A percentile compares a stretch with the other conserved stretches of the same genome.
Evolutionary conservation across 2,888 invertebrate genomes (phyloP).

Genomic region (Agrotis puta): DNA sequence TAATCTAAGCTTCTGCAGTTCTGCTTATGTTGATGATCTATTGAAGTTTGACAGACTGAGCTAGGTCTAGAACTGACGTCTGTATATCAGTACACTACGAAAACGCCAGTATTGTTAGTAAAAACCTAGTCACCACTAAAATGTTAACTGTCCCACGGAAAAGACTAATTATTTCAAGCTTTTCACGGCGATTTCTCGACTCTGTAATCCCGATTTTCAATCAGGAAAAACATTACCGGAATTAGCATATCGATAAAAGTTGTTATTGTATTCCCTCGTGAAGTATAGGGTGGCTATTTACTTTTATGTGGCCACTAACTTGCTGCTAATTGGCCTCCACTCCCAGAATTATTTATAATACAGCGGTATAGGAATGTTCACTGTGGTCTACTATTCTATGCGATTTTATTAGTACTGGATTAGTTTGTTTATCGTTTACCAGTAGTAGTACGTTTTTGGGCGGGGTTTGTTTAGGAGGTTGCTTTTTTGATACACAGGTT

Average conservation of each 20-base stretch:
- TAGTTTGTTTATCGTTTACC: not conserved
- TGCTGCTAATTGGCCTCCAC: constrained; percentile 21
- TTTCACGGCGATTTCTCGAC: not conserved
- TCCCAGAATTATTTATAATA: constrained; percentile 32
- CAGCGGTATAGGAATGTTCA: constrained; percentile 16
- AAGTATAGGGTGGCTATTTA: constrained; percentile 24
- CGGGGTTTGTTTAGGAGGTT: not conserved
- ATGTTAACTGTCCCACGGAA: no score
- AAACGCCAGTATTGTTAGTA: no score
- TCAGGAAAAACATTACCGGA: constrained; percentile 41
- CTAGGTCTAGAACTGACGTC: no score
- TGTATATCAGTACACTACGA: no score
- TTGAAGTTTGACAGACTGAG: no score
- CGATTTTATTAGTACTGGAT: not conserved
- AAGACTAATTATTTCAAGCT: not conserved
- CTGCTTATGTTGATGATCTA: no score
- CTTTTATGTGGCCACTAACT: constrained; percentile 33
- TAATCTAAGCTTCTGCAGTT: no score
- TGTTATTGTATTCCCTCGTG: constrained; percentile 25
- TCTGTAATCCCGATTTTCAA: constrained; percentile 15
- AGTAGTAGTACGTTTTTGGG: not conserved
- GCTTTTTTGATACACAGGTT: not conserved
- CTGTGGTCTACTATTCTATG: not conserved
- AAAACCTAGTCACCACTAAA: no score
- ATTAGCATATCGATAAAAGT: constrained; percentile 30